Evolutionary conservation across 2,113 vertebrate genomes (phyloP).

Genomic region (Urocitellus parryii): DNA sequence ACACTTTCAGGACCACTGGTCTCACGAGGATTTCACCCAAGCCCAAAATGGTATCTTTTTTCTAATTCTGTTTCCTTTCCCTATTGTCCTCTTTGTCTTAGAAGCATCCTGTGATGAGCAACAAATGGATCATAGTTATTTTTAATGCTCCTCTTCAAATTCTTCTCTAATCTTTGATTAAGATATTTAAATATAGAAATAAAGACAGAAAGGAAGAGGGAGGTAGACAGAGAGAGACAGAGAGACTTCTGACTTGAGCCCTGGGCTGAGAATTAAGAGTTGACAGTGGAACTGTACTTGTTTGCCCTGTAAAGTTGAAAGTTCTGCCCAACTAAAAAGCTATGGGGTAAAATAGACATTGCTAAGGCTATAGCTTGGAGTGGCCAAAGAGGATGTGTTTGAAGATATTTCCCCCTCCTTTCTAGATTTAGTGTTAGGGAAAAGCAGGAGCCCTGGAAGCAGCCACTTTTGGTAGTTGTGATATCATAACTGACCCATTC

Average conservation of each 20-base stretch:
- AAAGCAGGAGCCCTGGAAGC: neutral
- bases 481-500: neutral
- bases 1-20: neutral
- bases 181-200: neutral
- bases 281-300: neutral
- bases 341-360: neutral
- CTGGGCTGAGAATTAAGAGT: neutral
- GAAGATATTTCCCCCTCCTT: neutral
- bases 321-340: neutral
- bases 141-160: neutral
- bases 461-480: neutral
- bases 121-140: constrained; percentile 12
- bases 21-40: neutral
- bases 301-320: neutral
- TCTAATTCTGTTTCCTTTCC: constrained; percentile 1
- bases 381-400: neutral
- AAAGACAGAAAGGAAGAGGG: neutral
- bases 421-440: neutral
- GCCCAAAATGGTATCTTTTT: neutral
- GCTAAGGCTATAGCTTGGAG: neutral
- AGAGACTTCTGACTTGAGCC: neutral
- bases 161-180: neutral
- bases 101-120: neutral
- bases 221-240: neutral
- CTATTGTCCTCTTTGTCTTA: neutral